A percentile compares a stretch with the other conserved stretches of the same genome.
phyloP scores from a whole-genome alignment of 2,888 invertebrate genomes.

The Philopedon plagiatum region DNA sequence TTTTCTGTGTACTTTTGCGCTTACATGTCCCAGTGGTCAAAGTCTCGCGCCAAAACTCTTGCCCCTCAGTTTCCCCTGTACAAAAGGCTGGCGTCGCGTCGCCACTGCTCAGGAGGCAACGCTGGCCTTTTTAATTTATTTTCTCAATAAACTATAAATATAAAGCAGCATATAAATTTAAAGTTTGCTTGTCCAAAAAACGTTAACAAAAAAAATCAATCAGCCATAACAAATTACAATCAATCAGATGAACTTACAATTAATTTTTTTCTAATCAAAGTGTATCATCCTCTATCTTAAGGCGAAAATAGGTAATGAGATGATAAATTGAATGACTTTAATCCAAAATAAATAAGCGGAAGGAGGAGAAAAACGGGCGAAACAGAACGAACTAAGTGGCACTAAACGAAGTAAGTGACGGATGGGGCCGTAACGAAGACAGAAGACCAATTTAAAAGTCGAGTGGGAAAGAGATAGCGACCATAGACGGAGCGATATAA shows the following conservation, averaged over 20 bases:
- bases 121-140: too few relatives aligned
- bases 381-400: conserved; percentile 67
- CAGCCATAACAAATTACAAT: conserved; percentile 13
- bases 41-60: too few relatives aligned
- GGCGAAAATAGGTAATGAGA: conserved; percentile 66
- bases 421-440: conserved; percentile 61
- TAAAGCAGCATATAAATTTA: neutral
- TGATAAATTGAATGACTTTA: conserved; percentile 69
- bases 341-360: conserved; percentile 69
- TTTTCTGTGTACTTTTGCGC: too few relatives aligned
- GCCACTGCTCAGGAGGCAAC: too few relatives aligned
- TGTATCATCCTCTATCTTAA: conserved; percentile 42
- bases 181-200: neutral
- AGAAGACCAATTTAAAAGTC: conserved; percentile 42
- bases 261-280: conserved; percentile 39
- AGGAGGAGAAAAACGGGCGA: conserved; percentile 64
- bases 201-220: neutral
- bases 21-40: too few relatives aligned
- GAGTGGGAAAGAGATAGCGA: conserved; percentile 29
- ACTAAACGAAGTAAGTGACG: conserved; percentile 68
- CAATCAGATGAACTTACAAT: conserved; percentile 42
- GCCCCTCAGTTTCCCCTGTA: too few relatives aligned
- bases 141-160: neutral
- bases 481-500: conserved; percentile 65
- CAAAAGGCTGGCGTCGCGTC: too few relatives aligned